Evolutionary conservation across 2,888 invertebrate genomes (phyloP), one percentile per base, ranked within the genome.

Genomic region (Gonocerus acuteangulatus): DNA sequence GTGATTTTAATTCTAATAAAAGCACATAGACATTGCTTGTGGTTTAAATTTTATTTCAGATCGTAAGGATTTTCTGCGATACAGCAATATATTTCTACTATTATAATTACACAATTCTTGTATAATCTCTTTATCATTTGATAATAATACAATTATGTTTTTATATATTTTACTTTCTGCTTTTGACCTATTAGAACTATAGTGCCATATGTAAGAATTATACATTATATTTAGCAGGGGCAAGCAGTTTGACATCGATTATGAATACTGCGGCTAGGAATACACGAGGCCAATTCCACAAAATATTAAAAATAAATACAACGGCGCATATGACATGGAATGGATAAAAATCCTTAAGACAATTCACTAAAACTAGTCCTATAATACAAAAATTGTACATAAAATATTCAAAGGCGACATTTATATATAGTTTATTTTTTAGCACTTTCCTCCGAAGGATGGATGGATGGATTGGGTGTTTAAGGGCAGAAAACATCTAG

Each of bases 361-460:
- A 54, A n/a, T 39, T 21, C 21, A 42, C 54, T 54, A 57, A 47
- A 57, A 27, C 58, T 64, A 64, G 32, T 9, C 59, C 64, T 64
- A 64, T 64, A 49, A 64, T 64, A 64, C 64, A 64, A 64, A 64
- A 64, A 64, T 64, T 64, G 58, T 64, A 64, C 64, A 64, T 61
- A 64, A 64, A 63, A 64, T 62, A 64, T 61, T 59, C 49, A 44
- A 61, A 60, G 61, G 64, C 61, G 61, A 64, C 64, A 64, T 62
- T 54, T 51, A 64, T 60, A 42, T 63, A 42, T 48, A n/a, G 45
- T 62, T 59, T 64, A 45, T 57, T 15, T 27, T 57, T 57, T 47
- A 45, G n/a, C n/a, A n/a, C n/a, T n/a, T n/a, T n/a, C n/a, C n/a
- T n/a, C n/a, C n/a, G n/a, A n/a, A n/a, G n/a, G n/a, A n/a, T n/a